These are phyloP conservation scores for Mellilla xanthometata DNA, from an alignment of 2,888 invertebrate genomes.

Conservation along the genomic window DNA sequence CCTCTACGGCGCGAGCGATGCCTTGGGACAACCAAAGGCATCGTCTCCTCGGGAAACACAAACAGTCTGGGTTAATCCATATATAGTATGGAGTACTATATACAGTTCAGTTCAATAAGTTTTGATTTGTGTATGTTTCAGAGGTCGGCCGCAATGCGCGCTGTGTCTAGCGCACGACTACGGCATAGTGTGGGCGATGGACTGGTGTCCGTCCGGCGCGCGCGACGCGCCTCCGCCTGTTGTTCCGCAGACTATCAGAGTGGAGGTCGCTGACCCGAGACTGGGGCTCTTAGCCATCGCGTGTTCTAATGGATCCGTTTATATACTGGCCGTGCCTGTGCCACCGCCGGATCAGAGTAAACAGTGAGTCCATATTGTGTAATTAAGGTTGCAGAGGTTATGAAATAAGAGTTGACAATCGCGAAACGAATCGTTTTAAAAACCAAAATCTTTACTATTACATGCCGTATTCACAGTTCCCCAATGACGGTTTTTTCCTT, in stretches of 20 bases:
- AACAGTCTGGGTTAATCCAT: too few species aligned
- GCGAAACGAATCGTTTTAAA: too few species aligned
- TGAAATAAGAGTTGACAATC: too few species aligned
- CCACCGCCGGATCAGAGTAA: constrained; percentile 46
- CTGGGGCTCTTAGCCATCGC: constrained; percentile 88
- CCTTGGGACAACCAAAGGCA: too few species aligned
- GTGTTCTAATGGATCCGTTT: constrained; percentile 85
- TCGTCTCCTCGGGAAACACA: too few species aligned
- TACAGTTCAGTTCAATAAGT: too few species aligned
- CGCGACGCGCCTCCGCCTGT: constrained; percentile 56
- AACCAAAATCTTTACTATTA: too few species aligned
- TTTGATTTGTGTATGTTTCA: neutral
- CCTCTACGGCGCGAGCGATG: too few species aligned
- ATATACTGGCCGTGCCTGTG: constrained; percentile 84
- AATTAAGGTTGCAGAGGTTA: too few species aligned
- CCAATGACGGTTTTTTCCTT: too few species aligned
- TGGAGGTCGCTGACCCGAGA: constrained; percentile 42
- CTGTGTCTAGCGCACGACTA: constrained; percentile 84
- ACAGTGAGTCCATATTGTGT: constrained; percentile 36
- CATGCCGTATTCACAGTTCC: too few species aligned
- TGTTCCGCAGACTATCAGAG: constrained; percentile 4
- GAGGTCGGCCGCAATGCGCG: constrained; percentile 67
- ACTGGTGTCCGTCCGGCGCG: constrained; percentile 90
- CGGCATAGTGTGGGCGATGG: constrained; percentile 86
- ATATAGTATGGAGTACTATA: too few species aligned